Conservation (phyloP, 1,140 invertebrate species). For the Philotrypesis tridentata region DNA sequence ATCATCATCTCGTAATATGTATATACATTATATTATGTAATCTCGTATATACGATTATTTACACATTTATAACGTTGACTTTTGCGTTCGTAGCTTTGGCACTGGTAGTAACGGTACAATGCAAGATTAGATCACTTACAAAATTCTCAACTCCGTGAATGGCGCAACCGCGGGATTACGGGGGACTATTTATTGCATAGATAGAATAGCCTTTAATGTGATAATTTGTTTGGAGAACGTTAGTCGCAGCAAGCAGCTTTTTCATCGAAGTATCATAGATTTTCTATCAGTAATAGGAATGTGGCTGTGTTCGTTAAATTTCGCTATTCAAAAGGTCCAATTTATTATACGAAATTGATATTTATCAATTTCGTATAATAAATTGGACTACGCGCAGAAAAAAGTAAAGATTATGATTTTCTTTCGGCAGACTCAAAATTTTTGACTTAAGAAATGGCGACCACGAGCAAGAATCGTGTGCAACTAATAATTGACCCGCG, state of each 20-base stretch:
- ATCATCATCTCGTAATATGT: constrained; percentile 16
- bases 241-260: constrained; percentile 1
- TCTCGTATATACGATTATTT: constrained; percentile 60
- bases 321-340: not conserved
- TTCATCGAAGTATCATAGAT: no score
- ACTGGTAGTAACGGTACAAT: constrained; percentile 53
- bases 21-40: constrained; percentile 15
- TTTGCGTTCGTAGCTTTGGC: constrained; percentile 58
- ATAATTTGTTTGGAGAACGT: not conserved
- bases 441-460: no score
- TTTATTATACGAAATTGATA: no score
- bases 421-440: no score
- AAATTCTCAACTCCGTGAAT: constrained; percentile 29
- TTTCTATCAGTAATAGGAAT: no score
- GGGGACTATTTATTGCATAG: not conserved
- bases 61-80: constrained; percentile 64
- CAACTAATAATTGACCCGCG: not conserved
- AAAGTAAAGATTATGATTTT: no score
- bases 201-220: not conserved
- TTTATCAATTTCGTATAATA: not conserved
- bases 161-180: not conserved
- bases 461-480: no score
- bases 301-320: not conserved
- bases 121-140: constrained; percentile 49
- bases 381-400: not conserved